A percentile compares a stretch with the other conserved stretches of the same genome.
Conservation (phyloP, 2,797 vertebrate genomes). For the Pagetopsis macropterus region DNA sequence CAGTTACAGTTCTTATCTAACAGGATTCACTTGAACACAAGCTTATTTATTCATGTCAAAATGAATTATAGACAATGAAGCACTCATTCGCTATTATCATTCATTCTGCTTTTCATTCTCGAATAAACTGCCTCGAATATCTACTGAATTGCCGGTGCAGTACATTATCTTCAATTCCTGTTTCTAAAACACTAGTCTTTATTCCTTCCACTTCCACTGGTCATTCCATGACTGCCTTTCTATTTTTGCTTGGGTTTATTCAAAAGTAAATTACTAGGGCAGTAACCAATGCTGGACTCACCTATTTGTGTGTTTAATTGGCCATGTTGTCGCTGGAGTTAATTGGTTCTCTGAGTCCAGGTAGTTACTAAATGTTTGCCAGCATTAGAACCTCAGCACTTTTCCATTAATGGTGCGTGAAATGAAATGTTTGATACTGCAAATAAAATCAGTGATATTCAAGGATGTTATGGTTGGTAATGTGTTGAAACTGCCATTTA, state of each 20-base stretch:
- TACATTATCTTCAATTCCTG: constrained; percentile 30
- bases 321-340: constrained; percentile 99
- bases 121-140: constrained; percentile 18
- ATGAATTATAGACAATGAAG: constrained; percentile 31
- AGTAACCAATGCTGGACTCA: constrained; percentile 92
- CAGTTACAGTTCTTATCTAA: constrained; percentile 3
- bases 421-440: constrained; percentile 99
- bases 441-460: constrained; percentile 99
- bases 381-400: constrained; percentile 99
- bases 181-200: constrained; percentile 24
- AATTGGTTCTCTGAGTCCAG: constrained; percentile 99
- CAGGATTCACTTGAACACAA: constrained; percentile 25
- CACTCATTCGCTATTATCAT: constrained; percentile 1
- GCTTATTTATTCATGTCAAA: constrained; percentile 41
- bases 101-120: constrained; percentile 4
- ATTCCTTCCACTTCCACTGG: constrained; percentile 58
- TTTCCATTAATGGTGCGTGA: constrained; percentile 99
- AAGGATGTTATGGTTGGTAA: constrained; percentile 99
- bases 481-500: constrained; percentile 99
- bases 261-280: constrained; percentile 82
- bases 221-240: constrained; percentile 69
- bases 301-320: constrained; percentile 99
- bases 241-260: constrained; percentile 83
- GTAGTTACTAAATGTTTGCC: constrained; percentile 99
- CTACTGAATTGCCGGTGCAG: constrained; percentile 8